These are phyloP conservation scores for Podocnemis expansa DNA, from an alignment of 2,113 vertebrate species.

Conservation along the genomic window DNA sequence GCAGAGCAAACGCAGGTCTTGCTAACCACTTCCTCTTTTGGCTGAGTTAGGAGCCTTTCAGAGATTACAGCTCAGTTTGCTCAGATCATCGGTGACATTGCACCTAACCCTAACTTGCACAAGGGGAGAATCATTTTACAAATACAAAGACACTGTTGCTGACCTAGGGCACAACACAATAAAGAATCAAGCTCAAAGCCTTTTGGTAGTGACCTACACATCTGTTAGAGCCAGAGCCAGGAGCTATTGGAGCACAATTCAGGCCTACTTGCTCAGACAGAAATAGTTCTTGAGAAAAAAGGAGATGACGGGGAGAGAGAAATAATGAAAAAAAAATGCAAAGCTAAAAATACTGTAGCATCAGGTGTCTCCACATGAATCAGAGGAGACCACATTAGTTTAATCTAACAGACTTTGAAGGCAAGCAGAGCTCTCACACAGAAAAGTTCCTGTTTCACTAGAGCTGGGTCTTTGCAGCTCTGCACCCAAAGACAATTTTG, in stretches of 20 bases:
- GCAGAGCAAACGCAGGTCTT: neutral
- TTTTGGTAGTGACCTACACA: conserved; percentile 44
- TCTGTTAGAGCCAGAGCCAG: neutral
- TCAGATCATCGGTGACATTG: conserved; percentile 14
- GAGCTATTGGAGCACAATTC: conserved; percentile 23
- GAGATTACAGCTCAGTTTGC: neutral
- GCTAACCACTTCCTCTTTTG: neutral
- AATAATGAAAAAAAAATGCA: neutral
- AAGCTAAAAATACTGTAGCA: neutral
- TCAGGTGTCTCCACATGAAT: neutral
- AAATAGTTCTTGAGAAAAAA: neutral
- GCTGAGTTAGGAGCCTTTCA: neutral
- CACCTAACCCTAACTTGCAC: neutral
- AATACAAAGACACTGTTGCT: neutral
- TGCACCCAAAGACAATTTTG: neutral
- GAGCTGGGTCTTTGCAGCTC: neutral
- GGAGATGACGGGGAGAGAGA: neutral
- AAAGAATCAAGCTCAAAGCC: conserved; percentile 30
- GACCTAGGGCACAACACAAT: conserved; percentile 42
- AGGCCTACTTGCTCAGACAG: accelerated
- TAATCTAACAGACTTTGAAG: no score
- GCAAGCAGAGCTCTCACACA: neutral
- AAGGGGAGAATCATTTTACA: neutral
- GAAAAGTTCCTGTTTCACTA: neutral
- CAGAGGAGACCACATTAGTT: neutral